Percentiles rank a stretch among this genome's conserved stretches.
Conservation (phyloP, 1,140 invertebrate species). For the Heliconius nattereri region DNA sequence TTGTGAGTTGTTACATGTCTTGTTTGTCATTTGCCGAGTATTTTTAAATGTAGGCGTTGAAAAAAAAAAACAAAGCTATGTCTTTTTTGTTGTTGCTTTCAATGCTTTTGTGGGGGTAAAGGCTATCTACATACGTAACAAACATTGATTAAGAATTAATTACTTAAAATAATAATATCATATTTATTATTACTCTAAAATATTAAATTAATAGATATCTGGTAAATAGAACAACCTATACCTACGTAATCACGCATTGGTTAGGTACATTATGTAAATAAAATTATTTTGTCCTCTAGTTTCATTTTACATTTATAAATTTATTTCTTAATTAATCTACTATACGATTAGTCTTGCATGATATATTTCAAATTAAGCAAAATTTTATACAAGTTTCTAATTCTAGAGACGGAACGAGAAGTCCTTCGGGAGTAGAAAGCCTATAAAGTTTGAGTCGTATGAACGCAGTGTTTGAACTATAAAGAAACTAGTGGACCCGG, state of each 20-base stretch:
- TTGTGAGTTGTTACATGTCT: conserved; percentile 29
- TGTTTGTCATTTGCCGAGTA: conserved; percentile 34
- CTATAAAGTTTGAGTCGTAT: background rate
- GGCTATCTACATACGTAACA: background rate
- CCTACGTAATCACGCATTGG: no score
- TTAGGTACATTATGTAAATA: no score
- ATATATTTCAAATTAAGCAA: background rate
- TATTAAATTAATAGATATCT: no score
- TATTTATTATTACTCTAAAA: no score
- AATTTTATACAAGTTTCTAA: background rate
- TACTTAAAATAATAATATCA: no score
- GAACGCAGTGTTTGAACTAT: background rate
- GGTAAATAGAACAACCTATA: no score
- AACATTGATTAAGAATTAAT: no score
- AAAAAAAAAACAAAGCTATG: conserved; percentile 29
- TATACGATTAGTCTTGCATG: no score
- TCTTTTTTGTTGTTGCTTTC: conserved; percentile 10
- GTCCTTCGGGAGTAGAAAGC: background rate
- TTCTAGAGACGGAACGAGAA: background rate
- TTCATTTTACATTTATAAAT: no score
- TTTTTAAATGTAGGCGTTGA: conserved; percentile 28
- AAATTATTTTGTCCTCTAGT: no score
- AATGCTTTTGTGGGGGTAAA: background rate
- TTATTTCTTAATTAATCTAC: no score
- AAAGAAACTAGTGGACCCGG: no score